Conservation (phyloP, 2,888 invertebrate species). For the Drosophila gaucha region DNA sequence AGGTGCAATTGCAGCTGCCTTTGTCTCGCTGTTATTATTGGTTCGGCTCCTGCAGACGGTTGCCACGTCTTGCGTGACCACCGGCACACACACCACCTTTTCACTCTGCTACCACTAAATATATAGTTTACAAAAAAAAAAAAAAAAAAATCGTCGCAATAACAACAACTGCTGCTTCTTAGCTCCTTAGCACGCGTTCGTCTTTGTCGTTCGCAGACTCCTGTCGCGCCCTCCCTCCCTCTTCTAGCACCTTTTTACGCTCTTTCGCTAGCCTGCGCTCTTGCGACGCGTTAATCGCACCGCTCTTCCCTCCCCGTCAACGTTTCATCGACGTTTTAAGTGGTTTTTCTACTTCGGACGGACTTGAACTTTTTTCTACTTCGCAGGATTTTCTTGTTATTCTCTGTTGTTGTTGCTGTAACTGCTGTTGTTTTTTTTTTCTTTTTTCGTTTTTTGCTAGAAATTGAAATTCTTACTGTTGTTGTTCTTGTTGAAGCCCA, state of each 20-base stretch:
- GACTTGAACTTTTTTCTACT: conserved; percentile 71
- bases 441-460: conserved; percentile 45
- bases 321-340: conserved; percentile 77
- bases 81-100: conserved; percentile 56
- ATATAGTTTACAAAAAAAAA: conserved; percentile 41
- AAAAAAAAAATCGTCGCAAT: conserved; percentile 40
- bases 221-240: conserved; percentile 30
- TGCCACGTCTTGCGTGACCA: conserved; percentile 79
- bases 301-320: conserved; percentile 46
- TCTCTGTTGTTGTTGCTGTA: conserved; percentile 38
- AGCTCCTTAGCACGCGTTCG: conserved; percentile 66
- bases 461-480: conserved; percentile 68
- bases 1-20: conserved; percentile 82
- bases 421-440: conserved; percentile 26
- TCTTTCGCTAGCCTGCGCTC: conserved; percentile 14
- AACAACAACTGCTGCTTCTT: conserved; percentile 40
- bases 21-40: conserved; percentile 60
- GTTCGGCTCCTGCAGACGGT: conserved; percentile 45
- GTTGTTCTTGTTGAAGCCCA: conserved; percentile 60
- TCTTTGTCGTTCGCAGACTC: conserved; percentile 63
- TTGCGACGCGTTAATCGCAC: conserved; percentile 31
- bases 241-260: conserved; percentile 8
- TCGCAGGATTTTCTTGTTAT: conserved; percentile 75
- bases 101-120: conserved; percentile 70
- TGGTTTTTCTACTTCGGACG: conserved; percentile 77